Evolutionary conservation across 2,888 invertebrate genomes (phyloP), one percentile per base, ranked within the genome.

Genomic region (Meteorus colon): DNA sequence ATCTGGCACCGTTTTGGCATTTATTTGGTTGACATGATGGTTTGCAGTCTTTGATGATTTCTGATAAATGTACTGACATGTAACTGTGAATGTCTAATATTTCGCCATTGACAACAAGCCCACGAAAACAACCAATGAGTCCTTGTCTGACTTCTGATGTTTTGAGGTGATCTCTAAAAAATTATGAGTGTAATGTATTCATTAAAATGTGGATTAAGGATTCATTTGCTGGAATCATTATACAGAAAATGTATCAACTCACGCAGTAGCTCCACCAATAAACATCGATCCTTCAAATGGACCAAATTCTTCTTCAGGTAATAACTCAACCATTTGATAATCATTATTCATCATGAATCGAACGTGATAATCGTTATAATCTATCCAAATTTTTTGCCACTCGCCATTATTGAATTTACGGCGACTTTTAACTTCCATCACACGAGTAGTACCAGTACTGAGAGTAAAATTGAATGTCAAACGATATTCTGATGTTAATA

Each of bases 341-440:
- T 97, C 96, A 48, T 96, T 95, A 87, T 97, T 97, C 81, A 97
- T 94, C 95, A 97, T 97, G 87, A 97, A 96, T 79, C 97, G 91
- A 48, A 97, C 96, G 88, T 97, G 97, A 89, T 97, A 96, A 87
- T 96, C 95, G 90, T 97, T 97, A 88, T 97, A 97, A 91, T 98
- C 97, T 78, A 98, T 96, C 96, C 96, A 96, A 80, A 98, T 94
- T 90, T 97, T 96, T 89, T 98, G 98, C 98, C 98, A 98, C 88
- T 97, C 96, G 0, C 97, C 98, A 70, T 96, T 95, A 87, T 97
- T 97, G 67, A 98, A 91, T 86, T 95, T 94, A 65, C 95, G 91
- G 81, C 94, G 93, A 3, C 96, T 96, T 85, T 94, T 94, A 79
- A 98, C 95, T 63, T 95, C 96, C 77, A 96, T 91, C 86, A 95